Evolutionary conservation across 2,888 invertebrate genomes (phyloP), one percentile per base, ranked within the genome.

Genomic region (Glaucopsyche alexis): DNA sequence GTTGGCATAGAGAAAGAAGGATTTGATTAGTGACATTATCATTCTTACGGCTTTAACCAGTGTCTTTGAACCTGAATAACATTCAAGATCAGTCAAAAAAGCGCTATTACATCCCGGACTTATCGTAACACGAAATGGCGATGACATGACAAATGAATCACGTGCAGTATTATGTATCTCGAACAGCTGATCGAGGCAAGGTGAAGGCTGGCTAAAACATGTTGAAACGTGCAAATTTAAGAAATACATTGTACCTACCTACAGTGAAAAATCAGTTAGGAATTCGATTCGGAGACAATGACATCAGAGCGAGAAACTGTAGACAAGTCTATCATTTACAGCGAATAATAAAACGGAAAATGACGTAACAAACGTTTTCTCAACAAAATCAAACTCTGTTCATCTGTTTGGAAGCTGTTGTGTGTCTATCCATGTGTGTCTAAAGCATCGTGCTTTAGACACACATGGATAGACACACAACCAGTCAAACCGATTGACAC

Each of bases 101-200:
- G 82, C 82, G 82, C 8, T 47, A 19, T 85, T 83, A 87, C 86
- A 84, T 81, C 76, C 78, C 72, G 71, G 75, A 79, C 83, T 79
- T 85, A 85, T 83, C 81, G 81, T 81, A 79, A 73, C 52, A 74
- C 73, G 73, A 77, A 80, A 77, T 76, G 80, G 78, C 84, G 86
- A 85, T 87, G 90, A 89, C 87, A 86, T 79, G 85, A 81, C 86
- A 88, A 89, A 90, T 90, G 85, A 88, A 89, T 91, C 87, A 90
- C 87, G 81, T 77, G 76, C 76, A 75, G 86, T 87, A 87, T 83
- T 84, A 87, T 89, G 80, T 79, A 83, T 81, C 83, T 82, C 78
- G 80, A 81, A 83, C 86, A 88, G 86, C 84, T 87, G 86, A 88
- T 86, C 80, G 80, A 81, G 82, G 81, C 83, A 82, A 84, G 83